A percentile compares a stretch with the other conserved stretches of the same genome.
Conservation (phyloP, 2,113 vertebrate genomes). For the Buteo buteo region DNA sequence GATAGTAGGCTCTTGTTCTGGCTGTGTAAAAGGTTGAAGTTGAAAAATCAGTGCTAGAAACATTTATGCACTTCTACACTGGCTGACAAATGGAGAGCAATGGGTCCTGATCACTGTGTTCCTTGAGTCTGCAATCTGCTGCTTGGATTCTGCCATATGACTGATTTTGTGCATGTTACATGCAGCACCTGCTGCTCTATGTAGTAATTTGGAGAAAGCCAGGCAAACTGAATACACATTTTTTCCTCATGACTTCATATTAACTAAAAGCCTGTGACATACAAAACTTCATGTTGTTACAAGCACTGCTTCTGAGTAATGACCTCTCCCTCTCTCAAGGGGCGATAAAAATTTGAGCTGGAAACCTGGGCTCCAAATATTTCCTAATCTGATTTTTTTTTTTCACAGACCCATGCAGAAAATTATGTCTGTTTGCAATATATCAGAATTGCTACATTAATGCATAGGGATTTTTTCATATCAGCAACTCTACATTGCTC, state of each 20-base stretch:
- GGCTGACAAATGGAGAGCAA: neutral
- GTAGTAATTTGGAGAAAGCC: neutral
- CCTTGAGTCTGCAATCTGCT: neutral
- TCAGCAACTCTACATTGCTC: neutral
- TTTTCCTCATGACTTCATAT: constrained; percentile 61
- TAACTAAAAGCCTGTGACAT: constrained; percentile 12
- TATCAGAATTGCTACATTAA: neutral
- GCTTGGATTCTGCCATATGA: neutral
- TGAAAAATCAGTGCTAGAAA: neutral
- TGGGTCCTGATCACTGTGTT: neutral
- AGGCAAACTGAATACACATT: constrained; percentile 29
- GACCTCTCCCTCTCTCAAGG: constrained; percentile 44
- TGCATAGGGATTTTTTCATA: neutral
- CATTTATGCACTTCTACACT: neutral
- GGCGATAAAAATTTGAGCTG: neutral
- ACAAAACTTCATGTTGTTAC: constrained; percentile 20
- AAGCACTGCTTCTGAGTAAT: constrained; percentile 43
- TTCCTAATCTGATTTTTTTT: neutral
- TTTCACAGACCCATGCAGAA: neutral
- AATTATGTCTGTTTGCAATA: neutral
- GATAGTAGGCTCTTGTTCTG: neutral
- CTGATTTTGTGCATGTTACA: neutral
- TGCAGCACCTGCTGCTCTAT: constrained; percentile 51
- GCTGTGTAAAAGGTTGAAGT: neutral
- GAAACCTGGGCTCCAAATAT: neutral